Evolutionary conservation across 1,140 invertebrate genomes (phyloP), one percentile per base, ranked within the genome.

Genomic region (Drosophila tani): DNA sequence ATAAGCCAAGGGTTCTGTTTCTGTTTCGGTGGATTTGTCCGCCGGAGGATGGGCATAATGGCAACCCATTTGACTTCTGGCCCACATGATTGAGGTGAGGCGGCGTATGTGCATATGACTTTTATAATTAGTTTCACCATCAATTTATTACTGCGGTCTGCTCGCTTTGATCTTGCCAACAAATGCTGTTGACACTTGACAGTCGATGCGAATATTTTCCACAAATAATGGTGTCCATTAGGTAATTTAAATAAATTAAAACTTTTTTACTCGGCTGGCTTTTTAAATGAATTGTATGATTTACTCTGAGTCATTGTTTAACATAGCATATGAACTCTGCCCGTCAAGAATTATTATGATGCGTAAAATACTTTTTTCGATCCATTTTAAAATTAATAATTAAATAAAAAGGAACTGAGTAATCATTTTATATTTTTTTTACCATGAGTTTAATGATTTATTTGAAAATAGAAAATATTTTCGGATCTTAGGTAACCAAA

Each of bases 61-160:
- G 53, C 53, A 60, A 7, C 67, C 19, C 67, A 73, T 74, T 74
- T 74, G 70, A 73, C 70, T 74, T 73, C 29, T 51, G 67, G 15
- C 69, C 40, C 32, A 56, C 14, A 40, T 73, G 68, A 73, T 73
- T 58, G 68, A 57, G 51, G 38, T 47, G 58, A 47, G 55, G 9
- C n/a, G 29, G n/a, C 27, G 5, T 35, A 32, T 58, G 53, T 66
- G 45, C 15, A 4, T 24, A 55, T 47, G 67, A 59, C 45, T 74
- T 70, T 60, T 73, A 60, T 74, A 74, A 74, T 73, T 73, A 74
- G 70, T 74, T 74, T 51, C n/a, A 15, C 38, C 70, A 73, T 74
- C 71, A 73, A 74, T 74, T 74, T 74, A 73, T 74, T 29, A 32
- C 46, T 73, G 68, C 29, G 67, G 68, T 73, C n/a, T 12, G 35